These are phyloP conservation scores for Perca fluviatilis DNA, from an alignment of 2,113 vertebrate genomes.

Conservation along the genomic window DNA sequence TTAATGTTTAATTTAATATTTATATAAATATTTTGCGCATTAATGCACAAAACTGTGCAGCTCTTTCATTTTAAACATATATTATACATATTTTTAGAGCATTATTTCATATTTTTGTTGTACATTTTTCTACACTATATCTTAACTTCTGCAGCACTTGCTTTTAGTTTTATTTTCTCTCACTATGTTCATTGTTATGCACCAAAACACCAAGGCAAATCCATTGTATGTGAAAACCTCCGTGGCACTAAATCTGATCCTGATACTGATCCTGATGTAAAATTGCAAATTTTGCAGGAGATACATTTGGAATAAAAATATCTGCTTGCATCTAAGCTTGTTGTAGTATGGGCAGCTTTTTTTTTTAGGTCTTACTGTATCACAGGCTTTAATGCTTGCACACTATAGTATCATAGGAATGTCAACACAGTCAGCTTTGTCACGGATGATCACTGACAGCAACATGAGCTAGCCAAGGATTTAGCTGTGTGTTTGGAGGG, in stretches of 20 bases:
- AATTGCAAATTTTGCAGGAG: neutral
- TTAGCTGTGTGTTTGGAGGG: slow-evolving; percentile 27
- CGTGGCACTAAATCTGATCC: neutral
- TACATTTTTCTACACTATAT: too few relatives aligned
- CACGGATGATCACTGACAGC: neutral
- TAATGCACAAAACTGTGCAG: neutral
- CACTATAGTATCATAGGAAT: neutral
- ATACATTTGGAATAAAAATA: neutral
- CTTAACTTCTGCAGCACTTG: neutral
- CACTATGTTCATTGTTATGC: neutral
- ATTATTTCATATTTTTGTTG: too few relatives aligned
- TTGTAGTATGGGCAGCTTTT: neutral
- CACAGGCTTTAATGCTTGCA: too few relatives aligned
- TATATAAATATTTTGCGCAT: neutral
- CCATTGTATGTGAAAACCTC: neutral
- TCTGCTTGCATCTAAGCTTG: neutral
- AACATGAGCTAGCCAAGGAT: slow-evolving; percentile 22
- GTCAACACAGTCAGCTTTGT: neutral
- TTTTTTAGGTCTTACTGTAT: neutral
- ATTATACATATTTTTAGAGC: too few relatives aligned
- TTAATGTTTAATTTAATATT: neutral
- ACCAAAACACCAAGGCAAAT: neutral
- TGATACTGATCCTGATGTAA: neutral
- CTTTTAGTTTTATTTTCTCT: neutral
- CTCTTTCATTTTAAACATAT: neutral